Evolutionary conservation across 1,140 invertebrate species (phyloP).

Genomic region (Aphaenogaster rudis): DNA sequence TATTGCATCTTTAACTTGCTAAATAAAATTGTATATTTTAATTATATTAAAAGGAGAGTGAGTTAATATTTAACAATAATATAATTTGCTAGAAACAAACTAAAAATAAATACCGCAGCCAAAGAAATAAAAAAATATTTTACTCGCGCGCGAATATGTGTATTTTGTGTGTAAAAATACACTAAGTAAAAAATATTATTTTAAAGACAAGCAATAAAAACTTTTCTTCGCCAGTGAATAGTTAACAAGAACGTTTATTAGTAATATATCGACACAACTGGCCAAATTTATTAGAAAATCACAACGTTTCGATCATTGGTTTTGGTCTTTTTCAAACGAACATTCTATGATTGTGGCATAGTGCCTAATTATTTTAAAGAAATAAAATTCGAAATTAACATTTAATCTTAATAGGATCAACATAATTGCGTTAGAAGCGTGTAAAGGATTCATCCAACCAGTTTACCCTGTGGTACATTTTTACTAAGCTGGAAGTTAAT

Average conservation of each 20-base stretch:
- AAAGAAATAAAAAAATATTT: slow-evolving; percentile 6
- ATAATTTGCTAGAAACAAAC: neutral
- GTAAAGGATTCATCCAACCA: slow-evolving; percentile 17
- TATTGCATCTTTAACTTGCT: neutral
- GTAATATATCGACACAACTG: too few relatives aligned
- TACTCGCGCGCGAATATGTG: neutral
- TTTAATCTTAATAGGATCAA: slow-evolving; percentile 1
- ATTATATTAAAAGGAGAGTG: neutral
- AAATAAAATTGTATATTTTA: neutral
- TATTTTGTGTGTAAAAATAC: neutral
- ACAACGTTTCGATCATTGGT: too few relatives aligned
- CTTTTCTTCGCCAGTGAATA: too few relatives aligned
- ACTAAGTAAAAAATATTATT: neutral
- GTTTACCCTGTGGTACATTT: slow-evolving; percentile 21
- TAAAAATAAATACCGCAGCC: neutral
- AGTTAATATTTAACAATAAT: neutral
- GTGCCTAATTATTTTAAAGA: neutral
- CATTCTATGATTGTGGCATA: too few relatives aligned
- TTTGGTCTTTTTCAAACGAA: too few relatives aligned
- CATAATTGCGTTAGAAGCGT: neutral
- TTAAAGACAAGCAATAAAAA: neutral
- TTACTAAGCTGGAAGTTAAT: slow-evolving; percentile 14
- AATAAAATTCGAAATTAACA: slow-evolving; percentile 4
- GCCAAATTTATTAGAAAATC: too few relatives aligned
- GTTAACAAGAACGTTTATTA: too few relatives aligned